phyloP scores from a whole-genome alignment of 2,797 vertebrate genomes.

The Aulostomus chinensis region DNA sequence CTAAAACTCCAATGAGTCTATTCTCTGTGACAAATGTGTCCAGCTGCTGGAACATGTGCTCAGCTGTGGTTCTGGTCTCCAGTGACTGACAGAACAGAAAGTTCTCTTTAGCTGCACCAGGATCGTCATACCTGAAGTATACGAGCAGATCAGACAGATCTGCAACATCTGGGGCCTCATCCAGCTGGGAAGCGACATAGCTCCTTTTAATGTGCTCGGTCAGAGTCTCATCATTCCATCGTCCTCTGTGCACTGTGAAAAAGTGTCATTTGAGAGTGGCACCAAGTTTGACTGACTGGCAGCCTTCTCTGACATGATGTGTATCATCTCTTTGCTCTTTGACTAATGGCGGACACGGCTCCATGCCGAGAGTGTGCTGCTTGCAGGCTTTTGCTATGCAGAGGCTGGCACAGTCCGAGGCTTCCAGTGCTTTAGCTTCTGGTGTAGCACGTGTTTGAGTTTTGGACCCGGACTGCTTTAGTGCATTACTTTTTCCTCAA shows the following conservation, averaged over 20 bases:
- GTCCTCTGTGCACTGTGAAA: neutral
- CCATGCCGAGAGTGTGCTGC: neutral
- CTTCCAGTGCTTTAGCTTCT: neutral
- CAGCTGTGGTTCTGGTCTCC: no score
- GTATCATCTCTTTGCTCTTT: neutral
- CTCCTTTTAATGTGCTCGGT: neutral
- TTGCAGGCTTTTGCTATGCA: neutral
- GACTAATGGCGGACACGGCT: slow-evolving; percentile 12
- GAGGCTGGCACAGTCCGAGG: neutral
- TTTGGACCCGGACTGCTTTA: slow-evolving; percentile 1
- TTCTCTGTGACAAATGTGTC: no score
- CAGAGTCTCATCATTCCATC: neutral
- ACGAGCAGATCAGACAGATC: no score
- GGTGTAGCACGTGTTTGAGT: neutral
- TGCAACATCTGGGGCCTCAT: slow-evolving; percentile 18
- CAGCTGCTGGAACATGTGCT: neutral
- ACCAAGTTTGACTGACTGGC: slow-evolving; percentile 5
- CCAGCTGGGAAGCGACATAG: slow-evolving; percentile 5
- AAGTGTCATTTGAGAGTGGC: neutral
- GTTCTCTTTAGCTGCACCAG: slow-evolving; percentile 20
- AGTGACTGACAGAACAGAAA: slow-evolving; percentile 22
- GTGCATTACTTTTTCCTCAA: neutral
- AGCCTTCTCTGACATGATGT: slow-evolving; percentile 5
- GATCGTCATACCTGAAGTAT: no score
- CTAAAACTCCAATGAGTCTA: neutral